phyloP scores from a whole-genome alignment of 2,888 invertebrate species.

The Oscheius sp. region DNA sequence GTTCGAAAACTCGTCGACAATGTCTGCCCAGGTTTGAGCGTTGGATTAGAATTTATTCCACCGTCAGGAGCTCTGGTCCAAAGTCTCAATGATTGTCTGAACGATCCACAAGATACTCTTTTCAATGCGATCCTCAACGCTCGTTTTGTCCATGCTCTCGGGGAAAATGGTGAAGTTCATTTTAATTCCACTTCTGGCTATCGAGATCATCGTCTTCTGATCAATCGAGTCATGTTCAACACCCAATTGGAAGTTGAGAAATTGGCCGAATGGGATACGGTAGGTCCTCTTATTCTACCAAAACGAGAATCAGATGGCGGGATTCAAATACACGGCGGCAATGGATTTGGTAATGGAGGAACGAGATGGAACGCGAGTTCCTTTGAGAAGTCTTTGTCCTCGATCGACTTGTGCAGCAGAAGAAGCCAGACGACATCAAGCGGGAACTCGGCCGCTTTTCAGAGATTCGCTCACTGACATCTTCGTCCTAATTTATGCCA shows the following conservation, averaged over 20 bases:
- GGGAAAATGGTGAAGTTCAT: constrained; percentile 38
- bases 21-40: constrained; percentile 51
- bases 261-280: constrained; percentile 46
- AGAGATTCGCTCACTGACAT: constrained; percentile 43
- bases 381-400: constrained; percentile 46
- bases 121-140: constrained; percentile 46
- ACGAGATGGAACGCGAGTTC: constrained; percentile 43
- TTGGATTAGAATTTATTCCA: background rate
- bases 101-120: constrained; percentile 56
- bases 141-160: constrained; percentile 52
- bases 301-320: background rate
- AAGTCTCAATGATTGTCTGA: constrained; percentile 58
- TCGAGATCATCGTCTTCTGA: constrained; percentile 44
- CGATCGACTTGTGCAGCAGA: constrained; percentile 52
- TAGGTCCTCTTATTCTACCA: background rate
- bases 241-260: constrained; percentile 48
- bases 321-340: constrained; percentile 45
- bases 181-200: constrained; percentile 51
- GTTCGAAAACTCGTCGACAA: constrained; percentile 41
- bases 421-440: constrained; percentile 35
- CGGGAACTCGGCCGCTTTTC: constrained; percentile 45
- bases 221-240: constrained; percentile 53
- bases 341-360: constrained; percentile 47
- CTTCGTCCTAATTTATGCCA: constrained; percentile 51
- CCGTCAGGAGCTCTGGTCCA: constrained; percentile 55